Evolutionary conservation across 2,113 vertebrate species (phyloP), one percentile per base, ranked within the genome.

Genomic region (Vidua chalybeata): DNA sequence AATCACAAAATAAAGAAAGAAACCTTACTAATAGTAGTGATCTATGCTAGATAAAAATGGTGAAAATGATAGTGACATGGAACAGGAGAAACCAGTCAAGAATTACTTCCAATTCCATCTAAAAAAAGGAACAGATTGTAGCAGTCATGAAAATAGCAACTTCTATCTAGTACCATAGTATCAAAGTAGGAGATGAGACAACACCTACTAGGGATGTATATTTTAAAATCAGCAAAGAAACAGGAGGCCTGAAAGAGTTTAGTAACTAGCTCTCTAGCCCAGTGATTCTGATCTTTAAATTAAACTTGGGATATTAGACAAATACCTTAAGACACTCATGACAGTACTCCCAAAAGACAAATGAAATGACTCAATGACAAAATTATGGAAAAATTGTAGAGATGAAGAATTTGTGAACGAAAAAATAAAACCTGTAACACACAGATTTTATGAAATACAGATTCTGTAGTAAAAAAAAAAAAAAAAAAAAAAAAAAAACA

Each of bases 331-430:
- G 68, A 93, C 64, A 81, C 49, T 81, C 48, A 27, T 30, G 52
- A 73, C 83, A 93, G 61, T 35, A 61, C 78, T 92, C 72, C 69
- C 92, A 80, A 68, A 90, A 89, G 76, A 56, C 64, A 90, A 87
- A 64, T 61, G 23, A 88, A 96, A 90, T 1, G 4, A 84, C 58
- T 93, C 46, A 6, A 15, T 58, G 37, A 54, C 73, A 94, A 89
- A 86, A 43, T 68, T 15, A 64, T 0, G 23, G 79, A 61, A 84
- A 90, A 95, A 27, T 31, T 64, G 52, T 37, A 43, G n/a, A 96
- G 79, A 80, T 84, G 73, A 92, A 82, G 63, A 79, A 94, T 67
- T 49, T 62, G 27, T 24, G 26, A 88, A 72, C 8, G 11, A 73
- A 83, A 69, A 91, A 90, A 80, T 12, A 85, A 83, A 90, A 71